Conservation (phyloP, 2,113 vertebrate species). For the Axis porcinus region DNA sequence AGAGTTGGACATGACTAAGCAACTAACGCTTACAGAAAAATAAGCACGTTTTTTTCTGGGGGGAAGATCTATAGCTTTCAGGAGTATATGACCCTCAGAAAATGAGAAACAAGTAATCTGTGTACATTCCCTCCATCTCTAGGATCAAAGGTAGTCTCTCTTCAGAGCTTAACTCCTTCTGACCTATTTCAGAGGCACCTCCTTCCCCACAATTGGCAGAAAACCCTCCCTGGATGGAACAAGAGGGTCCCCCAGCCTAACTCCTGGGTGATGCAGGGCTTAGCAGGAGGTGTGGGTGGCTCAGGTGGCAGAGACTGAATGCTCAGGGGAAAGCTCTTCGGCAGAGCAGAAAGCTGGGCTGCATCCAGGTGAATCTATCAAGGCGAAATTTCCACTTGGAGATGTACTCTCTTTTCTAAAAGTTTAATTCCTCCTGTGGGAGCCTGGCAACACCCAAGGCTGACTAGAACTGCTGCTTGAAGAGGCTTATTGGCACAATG, state of each 20-base stretch:
- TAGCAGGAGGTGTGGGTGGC: not conserved
- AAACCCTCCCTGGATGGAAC: not conserved
- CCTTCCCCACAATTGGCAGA: not conserved
- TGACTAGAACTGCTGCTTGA: not conserved
- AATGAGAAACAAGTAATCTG: not conserved
- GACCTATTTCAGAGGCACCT: not conserved
- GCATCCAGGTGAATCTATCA: not conserved
- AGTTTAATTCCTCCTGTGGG: not conserved
- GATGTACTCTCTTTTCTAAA: not conserved
- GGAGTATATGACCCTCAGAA: not conserved
- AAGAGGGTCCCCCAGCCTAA: not conserved
- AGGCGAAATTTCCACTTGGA: not conserved
- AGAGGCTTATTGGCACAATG: not conserved
- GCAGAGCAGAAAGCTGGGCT: not conserved
- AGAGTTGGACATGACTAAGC: not conserved
- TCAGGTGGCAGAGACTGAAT: not conserved
- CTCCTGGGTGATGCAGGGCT: not conserved
- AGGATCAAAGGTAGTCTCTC: not conserved
- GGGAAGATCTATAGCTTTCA: not conserved
- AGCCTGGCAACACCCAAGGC: not conserved
- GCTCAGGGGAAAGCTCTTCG: not conserved
- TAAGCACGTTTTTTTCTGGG: not conserved
- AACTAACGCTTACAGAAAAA: not conserved
- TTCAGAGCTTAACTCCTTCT: not conserved
- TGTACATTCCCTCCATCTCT: not conserved